Evolutionary conservation across 92 coral and sea anemone species (phyloP).

Genomic region (Actinostola sp.): DNA sequence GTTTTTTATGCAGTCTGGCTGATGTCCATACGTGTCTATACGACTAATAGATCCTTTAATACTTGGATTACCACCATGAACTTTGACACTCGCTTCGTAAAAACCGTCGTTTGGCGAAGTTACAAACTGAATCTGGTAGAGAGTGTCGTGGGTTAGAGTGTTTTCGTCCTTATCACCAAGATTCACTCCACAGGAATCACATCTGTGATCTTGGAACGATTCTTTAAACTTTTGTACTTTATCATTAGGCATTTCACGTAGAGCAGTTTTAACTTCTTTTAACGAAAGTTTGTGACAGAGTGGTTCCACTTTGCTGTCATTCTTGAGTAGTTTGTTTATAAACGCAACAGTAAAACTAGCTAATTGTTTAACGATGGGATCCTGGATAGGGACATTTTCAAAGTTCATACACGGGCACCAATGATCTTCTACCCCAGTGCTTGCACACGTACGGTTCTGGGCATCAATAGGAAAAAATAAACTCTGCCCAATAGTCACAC

Average conservation of each 20-base stretch:
- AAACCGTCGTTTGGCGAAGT: slow-evolving; percentile 70
- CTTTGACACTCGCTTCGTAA: slow-evolving; percentile 67
- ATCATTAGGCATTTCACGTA: slow-evolving; percentile 60
- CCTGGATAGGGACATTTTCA: slow-evolving; percentile 43
- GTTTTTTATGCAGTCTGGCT: slow-evolving; percentile 49
- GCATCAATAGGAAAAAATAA: slow-evolving; percentile 54
- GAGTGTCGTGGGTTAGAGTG: slow-evolving; percentile 28
- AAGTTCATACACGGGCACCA: slow-evolving; percentile 91
- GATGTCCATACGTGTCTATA: slow-evolving; percentile 57
- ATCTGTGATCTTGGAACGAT: slow-evolving; percentile 16
- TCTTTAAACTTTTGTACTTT: slow-evolving; percentile 41
- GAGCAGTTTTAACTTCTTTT: slow-evolving; percentile 47
- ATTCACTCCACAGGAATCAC: slow-evolving; percentile 62
- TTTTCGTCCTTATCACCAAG: slow-evolving; percentile 30
- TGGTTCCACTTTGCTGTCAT: slow-evolving; percentile 12
- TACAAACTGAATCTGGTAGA: slow-evolving; percentile 63
- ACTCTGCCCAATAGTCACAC: slow-evolving; percentile 68
- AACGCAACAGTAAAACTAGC: slow-evolving; percentile 42
- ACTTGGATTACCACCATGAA: slow-evolving; percentile 40
- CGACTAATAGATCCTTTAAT: slow-evolving; percentile 62
- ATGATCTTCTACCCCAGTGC: slow-evolving; percentile 69
- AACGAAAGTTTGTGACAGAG: slow-evolving; percentile 52
- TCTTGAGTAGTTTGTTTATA: slow-evolving; percentile 50
- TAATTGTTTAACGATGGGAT: slow-evolving; percentile 41
- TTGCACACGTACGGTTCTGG: slow-evolving; percentile 61